Evolutionary conservation across 2,888 invertebrate species (phyloP).

Genomic region (Nesidiocoris tenuis): DNA sequence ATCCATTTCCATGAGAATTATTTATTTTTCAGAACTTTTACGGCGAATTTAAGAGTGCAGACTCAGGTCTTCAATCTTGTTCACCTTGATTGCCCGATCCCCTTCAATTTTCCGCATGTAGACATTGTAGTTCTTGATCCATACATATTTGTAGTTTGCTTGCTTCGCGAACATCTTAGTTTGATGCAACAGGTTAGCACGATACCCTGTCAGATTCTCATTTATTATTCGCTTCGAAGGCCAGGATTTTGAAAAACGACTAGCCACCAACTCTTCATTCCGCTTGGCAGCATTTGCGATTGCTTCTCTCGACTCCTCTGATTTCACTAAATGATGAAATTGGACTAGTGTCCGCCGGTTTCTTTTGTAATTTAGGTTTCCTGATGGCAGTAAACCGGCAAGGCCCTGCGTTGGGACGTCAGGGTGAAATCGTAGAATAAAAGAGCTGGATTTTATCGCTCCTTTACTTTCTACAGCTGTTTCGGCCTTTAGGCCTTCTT

Average conservation of each 20-base stretch:
- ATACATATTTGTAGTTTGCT: background rate
- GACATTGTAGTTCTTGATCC: slow-evolving; percentile 3
- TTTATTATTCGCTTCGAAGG: background rate
- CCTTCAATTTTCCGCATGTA: background rate
- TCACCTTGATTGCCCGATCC: background rate
- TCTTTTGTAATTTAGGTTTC: too few relatives aligned
- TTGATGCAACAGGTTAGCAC: background rate
- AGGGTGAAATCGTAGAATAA: too few relatives aligned
- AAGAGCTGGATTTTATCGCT: too few relatives aligned
- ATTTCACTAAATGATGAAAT: too few relatives aligned
- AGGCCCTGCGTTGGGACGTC: too few relatives aligned
- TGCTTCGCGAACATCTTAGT: background rate
- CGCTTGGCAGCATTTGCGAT: background rate
- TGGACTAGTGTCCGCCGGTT: too few relatives aligned
- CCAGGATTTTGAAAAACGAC: background rate
- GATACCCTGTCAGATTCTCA: background rate
- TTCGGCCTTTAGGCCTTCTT: too few relatives aligned
- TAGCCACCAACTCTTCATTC: background rate
- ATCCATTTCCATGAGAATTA: too few relatives aligned
- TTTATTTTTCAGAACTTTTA: too few relatives aligned
- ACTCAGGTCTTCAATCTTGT: background rate
- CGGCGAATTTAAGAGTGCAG: background rate
- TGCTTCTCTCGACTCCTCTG: background rate
- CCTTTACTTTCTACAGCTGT: too few relatives aligned
- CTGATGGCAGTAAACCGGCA: too few relatives aligned